These are phyloP conservation scores for Meiosimyza platycephala DNA, from an alignment of 2,888 invertebrate species.

Conservation along the genomic window DNA sequence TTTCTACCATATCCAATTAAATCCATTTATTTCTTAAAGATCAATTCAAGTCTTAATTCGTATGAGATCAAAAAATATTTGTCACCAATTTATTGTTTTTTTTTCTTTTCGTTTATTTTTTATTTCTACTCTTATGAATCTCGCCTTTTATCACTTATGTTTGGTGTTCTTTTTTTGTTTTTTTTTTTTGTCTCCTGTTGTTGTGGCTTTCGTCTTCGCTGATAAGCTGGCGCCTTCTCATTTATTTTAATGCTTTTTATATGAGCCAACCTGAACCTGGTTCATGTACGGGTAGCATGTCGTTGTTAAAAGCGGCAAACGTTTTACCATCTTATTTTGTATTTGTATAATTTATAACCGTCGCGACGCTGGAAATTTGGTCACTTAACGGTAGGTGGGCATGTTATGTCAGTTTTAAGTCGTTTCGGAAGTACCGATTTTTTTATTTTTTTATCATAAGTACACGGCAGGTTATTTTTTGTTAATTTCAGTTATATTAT, in stretches of 20 bases:
- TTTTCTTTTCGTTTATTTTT: slow-evolving; percentile 42
- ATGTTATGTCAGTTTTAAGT: slow-evolving; percentile 7
- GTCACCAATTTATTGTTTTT: slow-evolving; percentile 41
- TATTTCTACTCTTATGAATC: slow-evolving; percentile 43
- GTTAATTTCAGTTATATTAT: no score
- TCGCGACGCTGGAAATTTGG: background rate
- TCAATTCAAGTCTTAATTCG: no score
- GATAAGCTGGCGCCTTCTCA: slow-evolving; percentile 63
- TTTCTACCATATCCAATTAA: background rate
- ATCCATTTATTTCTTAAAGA: slow-evolving; percentile 10
- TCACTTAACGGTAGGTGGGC: slow-evolving; percentile 30
- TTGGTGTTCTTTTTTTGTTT: slow-evolving; percentile 50
- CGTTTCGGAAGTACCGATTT: background rate
- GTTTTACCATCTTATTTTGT: background rate
- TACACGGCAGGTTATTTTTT: no score
- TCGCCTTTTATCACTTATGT: slow-evolving; percentile 46
- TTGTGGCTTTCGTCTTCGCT: slow-evolving; percentile 43
- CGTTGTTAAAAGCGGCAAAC: slow-evolving; percentile 10
- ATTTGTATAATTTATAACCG: slow-evolving; percentile 21
- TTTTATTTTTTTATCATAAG: no score
- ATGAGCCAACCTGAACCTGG: background rate
- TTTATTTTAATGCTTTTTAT: background rate
- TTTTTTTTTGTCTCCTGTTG: slow-evolving; percentile 20
- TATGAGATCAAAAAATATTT: background rate
- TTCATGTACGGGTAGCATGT: no score